A percentile compares a stretch with the other conserved stretches of the same genome.
Evolutionary conservation across 2,888 invertebrate genomes (phyloP).

Genomic region (Mesorhabditis belari): DNA sequence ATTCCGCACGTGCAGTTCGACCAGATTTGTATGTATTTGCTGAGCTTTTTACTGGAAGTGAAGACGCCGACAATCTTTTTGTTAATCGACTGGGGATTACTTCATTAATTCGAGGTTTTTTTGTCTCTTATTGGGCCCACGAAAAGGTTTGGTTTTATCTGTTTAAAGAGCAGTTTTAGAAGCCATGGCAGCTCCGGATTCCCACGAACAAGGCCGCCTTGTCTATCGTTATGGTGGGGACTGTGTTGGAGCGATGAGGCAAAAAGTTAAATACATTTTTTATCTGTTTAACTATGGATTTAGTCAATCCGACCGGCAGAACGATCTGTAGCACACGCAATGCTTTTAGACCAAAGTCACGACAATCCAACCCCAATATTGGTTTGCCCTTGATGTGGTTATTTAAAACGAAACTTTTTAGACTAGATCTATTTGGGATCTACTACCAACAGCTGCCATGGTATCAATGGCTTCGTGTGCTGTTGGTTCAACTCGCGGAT

Average conservation of each 20-base stretch:
- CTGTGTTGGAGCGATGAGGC: conserved; percentile 83
- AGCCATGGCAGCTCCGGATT: conserved; percentile 83
- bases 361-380: conserved; percentile 72
- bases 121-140: too few relatives aligned
- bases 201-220: conserved; percentile 84
- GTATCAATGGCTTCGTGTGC: conserved; percentile 90
- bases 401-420: conserved; percentile 32
- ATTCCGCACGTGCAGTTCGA: conserved; percentile 76
- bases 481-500: conserved; percentile 86
- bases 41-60: conserved; percentile 92
- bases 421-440: conserved; percentile 77
- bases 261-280: too few relatives aligned
- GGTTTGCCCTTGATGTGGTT: conserved; percentile 28
- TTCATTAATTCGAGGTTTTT: conserved; percentile 76
- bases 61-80: conserved; percentile 88
- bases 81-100: conserved; percentile 92
- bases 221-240: conserved; percentile 82
- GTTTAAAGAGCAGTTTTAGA: conserved; percentile 59
- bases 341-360: conserved; percentile 93
- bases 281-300: not conserved
- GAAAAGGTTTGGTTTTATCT: too few relatives aligned
- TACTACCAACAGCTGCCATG: conserved; percentile 78
- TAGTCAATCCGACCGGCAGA: conserved; percentile 63
- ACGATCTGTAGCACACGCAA: conserved; percentile 78
- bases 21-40: conserved; percentile 95